Percentiles rank a stretch among this genome's conserved stretches.
Conservation (phyloP, 1,140 invertebrate genomes). For the Planococcus citri region DNA sequence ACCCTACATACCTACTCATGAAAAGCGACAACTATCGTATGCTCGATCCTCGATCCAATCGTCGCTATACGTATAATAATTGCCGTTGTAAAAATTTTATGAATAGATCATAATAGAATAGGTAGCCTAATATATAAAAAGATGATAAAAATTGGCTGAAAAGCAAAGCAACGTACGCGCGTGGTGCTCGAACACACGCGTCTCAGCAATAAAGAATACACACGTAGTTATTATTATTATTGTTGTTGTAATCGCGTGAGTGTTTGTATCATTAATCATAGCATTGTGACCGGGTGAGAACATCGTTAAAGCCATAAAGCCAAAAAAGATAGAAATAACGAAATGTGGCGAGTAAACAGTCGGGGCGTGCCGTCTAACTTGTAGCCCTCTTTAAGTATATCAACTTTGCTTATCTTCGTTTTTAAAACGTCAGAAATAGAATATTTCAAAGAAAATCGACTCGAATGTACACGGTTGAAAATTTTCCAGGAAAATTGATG, state of each 20-base stretch:
- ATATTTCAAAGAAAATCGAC: neutral
- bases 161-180: neutral
- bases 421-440: neutral
- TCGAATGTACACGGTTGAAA: neutral
- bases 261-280: constrained; percentile 17
- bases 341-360: constrained; percentile 13
- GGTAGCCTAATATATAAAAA: too few relatives aligned
- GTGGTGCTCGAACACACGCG: neutral
- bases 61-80: neutral
- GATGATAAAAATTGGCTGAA: neutral
- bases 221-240: constrained; percentile 13
- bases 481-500: neutral
- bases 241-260: constrained; percentile 15
- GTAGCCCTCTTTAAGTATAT: constrained; percentile 10
- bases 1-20: too few relatives aligned
- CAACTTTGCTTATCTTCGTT: neutral
- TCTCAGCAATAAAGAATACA: constrained; percentile 16
- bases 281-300: constrained; percentile 9
- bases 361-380: constrained; percentile 10
- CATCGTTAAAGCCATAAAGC: constrained; percentile 17
- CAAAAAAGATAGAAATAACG: constrained; percentile 9
- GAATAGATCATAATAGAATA: neutral
- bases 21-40: too few relatives aligned
- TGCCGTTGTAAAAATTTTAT: neutral
- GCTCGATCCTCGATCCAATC: too few relatives aligned